Evolutionary conservation across 2,113 vertebrate genomes (phyloP).

Genomic region (Arothron firmamentum): DNA sequence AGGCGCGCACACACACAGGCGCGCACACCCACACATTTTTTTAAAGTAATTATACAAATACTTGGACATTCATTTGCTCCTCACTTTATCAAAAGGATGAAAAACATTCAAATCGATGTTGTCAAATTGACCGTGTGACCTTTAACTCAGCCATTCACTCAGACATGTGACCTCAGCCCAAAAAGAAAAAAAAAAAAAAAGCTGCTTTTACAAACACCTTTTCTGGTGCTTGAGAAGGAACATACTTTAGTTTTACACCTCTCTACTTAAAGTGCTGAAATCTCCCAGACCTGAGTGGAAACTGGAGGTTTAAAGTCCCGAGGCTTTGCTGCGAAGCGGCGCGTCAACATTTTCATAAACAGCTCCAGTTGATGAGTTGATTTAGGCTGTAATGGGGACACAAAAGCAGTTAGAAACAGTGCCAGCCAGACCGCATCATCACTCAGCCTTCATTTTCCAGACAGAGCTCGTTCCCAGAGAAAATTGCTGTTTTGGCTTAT

Average conservation of each 20-base stretch:
- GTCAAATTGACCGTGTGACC: slow-evolving; percentile 14
- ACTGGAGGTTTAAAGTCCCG: too few relatives aligned
- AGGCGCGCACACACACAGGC: too few relatives aligned
- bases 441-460: background rate
- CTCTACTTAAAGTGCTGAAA: too few relatives aligned
- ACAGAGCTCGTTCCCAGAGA: background rate
- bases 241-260: too few relatives aligned
- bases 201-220: too few relatives aligned
- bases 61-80: background rate
- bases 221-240: too few relatives aligned
- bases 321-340: too few relatives aligned
- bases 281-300: too few relatives aligned
- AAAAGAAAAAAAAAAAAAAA: too few relatives aligned
- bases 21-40: too few relatives aligned
- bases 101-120: slow-evolving; percentile 18
- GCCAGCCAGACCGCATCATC: background rate
- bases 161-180: too few relatives aligned
- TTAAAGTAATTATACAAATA: slow-evolving; percentile 21
- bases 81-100: background rate
- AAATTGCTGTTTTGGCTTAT: background rate
- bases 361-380: background rate
- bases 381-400: background rate
- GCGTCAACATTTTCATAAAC: too few relatives aligned
- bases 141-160: background rate
- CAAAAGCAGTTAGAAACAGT: background rate